A percentile compares a stretch with the other conserved stretches of the same genome.
phyloP scores from a whole-genome alignment of 2,113 vertebrate genomes.

The Mesitornis unicolor region DNA sequence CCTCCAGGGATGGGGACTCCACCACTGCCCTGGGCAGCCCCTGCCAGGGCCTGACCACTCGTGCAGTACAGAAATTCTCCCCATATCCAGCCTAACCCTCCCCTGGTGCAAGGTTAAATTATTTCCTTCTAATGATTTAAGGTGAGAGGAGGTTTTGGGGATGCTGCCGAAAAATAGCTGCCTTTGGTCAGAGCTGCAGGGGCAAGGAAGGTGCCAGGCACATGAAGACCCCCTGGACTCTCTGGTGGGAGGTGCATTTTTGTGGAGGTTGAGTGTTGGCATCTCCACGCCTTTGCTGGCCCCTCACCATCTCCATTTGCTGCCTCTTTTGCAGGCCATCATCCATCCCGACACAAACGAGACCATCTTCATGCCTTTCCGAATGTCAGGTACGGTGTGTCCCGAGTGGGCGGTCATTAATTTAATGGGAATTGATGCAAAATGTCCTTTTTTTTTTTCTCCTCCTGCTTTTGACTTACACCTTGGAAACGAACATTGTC shows the following conservation, averaged over 20 bases:
- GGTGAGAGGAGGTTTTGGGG: not conserved
- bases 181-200: not conserved
- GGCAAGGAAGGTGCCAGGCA: not conserved
- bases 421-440: no score
- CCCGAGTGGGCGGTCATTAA: fast-evolving
- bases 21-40: no score
- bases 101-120: no score
- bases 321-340: conserved; percentile 81
- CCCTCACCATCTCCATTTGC: not conserved
- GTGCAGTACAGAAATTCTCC: no score
- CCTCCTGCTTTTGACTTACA: no score
- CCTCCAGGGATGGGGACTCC: no score
- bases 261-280: not conserved
- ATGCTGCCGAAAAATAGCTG: not conserved
- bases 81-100: no score
- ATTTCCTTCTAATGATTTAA: not conserved
- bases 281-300: no score
- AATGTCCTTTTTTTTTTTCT: no score
- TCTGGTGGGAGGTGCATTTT: fast-evolving
- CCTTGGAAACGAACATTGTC: no score
- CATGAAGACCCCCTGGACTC: fast-evolving
- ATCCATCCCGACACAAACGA: conserved; percentile 92
- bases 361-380: conserved; percentile 96
- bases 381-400: conserved; percentile 88
- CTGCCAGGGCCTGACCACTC: no score